Percentiles rank a stretch among this genome's conserved stretches.
Conservation (phyloP, 2,888 invertebrate genomes). For the Tetramorium bicarinatum region DNA sequence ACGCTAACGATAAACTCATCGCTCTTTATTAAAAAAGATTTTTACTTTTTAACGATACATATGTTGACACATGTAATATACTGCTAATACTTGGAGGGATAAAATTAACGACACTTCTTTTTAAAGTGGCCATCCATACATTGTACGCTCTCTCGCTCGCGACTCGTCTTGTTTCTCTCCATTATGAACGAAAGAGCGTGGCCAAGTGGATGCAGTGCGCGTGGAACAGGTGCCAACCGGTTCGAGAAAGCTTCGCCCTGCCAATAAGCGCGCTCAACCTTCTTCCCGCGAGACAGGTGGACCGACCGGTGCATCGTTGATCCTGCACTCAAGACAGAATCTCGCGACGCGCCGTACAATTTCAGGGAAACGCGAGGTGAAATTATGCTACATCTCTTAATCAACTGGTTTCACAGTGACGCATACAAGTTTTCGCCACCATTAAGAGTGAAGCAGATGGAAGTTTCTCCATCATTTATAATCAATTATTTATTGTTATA, state of each 20-base stretch:
- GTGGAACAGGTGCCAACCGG: slow-evolving; percentile 76
- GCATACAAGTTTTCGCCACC: not conserved
- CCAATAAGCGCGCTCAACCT: slow-evolving; percentile 61
- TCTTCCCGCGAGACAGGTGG: slow-evolving; percentile 57
- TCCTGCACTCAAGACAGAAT: slow-evolving; percentile 25
- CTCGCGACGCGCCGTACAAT: slow-evolving; percentile 23
- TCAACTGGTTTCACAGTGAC: not conserved
- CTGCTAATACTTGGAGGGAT: not conserved
- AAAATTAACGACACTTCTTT: slow-evolving; percentile 29
- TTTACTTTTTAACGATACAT: not conserved
- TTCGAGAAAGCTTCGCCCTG: slow-evolving; percentile 71
- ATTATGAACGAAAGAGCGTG: slow-evolving; percentile 67
- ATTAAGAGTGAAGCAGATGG: not conserved
- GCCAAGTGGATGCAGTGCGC: slow-evolving; percentile 61
- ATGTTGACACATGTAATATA: not conserved
- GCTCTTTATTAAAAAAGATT: not conserved
- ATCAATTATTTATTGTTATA: not conserved
- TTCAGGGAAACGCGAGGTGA: slow-evolving; percentile 18
- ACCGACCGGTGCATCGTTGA: slow-evolving; percentile 51
- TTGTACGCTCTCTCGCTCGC: slow-evolving; percentile 8
- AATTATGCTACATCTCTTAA: slow-evolving; percentile 22
- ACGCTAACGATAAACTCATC: not conserved
- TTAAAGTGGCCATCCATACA: not conserved
- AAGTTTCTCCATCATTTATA: not conserved
- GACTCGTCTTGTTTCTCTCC: slow-evolving; percentile 58